Evolutionary conservation across 1,140 invertebrate genomes (phyloP), one percentile per base, ranked within the genome.

Genomic region (Phortica variegata): DNA sequence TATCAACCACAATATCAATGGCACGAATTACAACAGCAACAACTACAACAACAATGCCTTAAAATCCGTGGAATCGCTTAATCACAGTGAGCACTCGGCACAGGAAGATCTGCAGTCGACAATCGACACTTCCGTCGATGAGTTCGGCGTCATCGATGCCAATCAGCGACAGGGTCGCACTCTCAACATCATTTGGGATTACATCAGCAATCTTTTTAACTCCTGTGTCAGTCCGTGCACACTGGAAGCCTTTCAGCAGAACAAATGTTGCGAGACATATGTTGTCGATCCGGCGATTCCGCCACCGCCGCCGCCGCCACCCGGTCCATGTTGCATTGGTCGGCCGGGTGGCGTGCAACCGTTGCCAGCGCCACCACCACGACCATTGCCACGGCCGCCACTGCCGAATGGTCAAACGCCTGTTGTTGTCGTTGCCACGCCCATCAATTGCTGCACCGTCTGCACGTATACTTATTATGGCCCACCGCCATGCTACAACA

Each of bases 401-500:
- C 36, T 54, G 16, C 47, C 55, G 26, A 42, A 23, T 2, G 38
- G 33, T 12, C 45, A 57, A 7, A 55, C 54, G n/a, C 58, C 62
- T 7, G 43, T 66, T 17, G 43, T 63, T 51, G 56, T 65, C 23
- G 51, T 71, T 29, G 49, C 60, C 36, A 50, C 63, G 43, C 65
- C 65, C 42, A 54, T 63, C 19, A 65, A 60, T 29, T 73, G 70
- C 42, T 68, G 56, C 34, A 61, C 60, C 5, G 54, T 70, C 12
- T 68, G 60, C 39, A 60, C 62, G 8, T 73, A 55, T 32, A 61
- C 60, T 3, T 73, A 68, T 49, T 73, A 70, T 39, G 70, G 70
- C 0, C 70, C 70, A 18, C 70, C 65, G n/a, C 70, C 70, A 4
- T 73, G 70, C 29, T 43, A 52, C 13, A 60, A 57, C 33, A 60